A percentile compares a stretch with the other conserved stretches of the same genome.
These are phyloP conservation scores for Phasianus colchicus DNA, from an alignment of 2,113 vertebrate species.

Conservation along the genomic window DNA sequence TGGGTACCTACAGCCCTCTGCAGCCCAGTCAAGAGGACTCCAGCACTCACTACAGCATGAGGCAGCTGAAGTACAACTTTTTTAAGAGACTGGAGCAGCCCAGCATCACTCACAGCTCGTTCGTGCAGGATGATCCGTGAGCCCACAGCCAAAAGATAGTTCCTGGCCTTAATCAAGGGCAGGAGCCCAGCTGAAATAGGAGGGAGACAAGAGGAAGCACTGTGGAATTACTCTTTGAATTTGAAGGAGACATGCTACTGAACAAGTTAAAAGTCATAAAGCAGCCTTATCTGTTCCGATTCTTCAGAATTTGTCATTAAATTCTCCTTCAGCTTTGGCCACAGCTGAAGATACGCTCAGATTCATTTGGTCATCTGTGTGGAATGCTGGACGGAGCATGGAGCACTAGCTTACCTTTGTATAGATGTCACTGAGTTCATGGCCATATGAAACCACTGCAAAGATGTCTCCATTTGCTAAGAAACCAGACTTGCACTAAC, in stretches of 20 bases:
- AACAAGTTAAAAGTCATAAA: neutral
- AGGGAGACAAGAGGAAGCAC: neutral
- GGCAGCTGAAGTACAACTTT: neutral
- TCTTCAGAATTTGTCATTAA: neutral
- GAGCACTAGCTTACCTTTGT: neutral
- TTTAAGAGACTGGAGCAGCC: neutral
- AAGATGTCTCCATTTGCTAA: conserved; percentile 11
- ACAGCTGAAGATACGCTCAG: neutral
- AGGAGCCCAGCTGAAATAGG: neutral
- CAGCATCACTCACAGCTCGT: neutral
- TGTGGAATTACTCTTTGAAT: neutral
- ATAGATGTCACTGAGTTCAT: neutral
- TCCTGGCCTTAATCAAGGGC: neutral
- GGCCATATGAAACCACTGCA: neutral
- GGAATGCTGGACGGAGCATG: neutral
- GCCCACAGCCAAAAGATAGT: neutral
- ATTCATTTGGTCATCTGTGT: neutral
- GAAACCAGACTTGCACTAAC: neutral
- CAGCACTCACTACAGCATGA: neutral
- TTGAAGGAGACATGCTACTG: neutral
- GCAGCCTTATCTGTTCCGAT: neutral
- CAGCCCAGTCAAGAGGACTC: neutral
- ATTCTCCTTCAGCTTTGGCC: neutral
- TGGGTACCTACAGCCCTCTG: rapidly evolving
- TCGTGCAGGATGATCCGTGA: neutral